Percentiles rank a stretch among this genome's conserved stretches.
These are phyloP conservation scores for Syrmaticus mikado DNA, from an alignment of 2,113 vertebrate genomes.

Conservation along the genomic window DNA sequence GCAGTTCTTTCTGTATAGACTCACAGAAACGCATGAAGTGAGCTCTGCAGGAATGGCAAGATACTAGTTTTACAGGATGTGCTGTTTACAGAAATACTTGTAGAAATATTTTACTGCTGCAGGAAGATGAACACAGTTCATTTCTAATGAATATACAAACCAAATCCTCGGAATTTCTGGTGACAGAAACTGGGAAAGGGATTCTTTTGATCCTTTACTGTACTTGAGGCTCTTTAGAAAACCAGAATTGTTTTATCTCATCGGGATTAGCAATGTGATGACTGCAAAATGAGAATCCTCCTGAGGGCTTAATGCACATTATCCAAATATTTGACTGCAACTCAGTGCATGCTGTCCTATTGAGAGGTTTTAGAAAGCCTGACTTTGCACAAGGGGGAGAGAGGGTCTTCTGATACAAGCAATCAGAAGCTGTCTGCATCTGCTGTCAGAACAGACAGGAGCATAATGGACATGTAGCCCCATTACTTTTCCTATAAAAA, in stretches of 20 bases:
- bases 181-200: background rate
- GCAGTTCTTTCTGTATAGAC: background rate
- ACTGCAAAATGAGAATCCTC: background rate
- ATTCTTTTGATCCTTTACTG: background rate
- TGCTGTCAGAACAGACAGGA: background rate
- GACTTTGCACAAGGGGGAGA: background rate
- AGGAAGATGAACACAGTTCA: background rate
- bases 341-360: background rate
- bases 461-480: background rate
- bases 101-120: background rate
- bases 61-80: background rate
- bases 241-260: background rate
- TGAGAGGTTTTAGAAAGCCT: background rate
- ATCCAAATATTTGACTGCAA: background rate
- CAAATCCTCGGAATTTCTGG: background rate
- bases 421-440: background rate
- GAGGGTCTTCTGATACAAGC: background rate
- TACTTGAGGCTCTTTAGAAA: constrained; percentile 2
- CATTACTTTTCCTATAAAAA: background rate
- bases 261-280: background rate
- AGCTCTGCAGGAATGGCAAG: background rate
- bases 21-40: background rate
- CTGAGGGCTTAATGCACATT: background rate
- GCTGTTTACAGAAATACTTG: background rate
- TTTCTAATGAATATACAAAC: background rate